Base-by-base conservation (phyloP, 2,888 invertebrate species). In the Taenaris catops region DNA sequence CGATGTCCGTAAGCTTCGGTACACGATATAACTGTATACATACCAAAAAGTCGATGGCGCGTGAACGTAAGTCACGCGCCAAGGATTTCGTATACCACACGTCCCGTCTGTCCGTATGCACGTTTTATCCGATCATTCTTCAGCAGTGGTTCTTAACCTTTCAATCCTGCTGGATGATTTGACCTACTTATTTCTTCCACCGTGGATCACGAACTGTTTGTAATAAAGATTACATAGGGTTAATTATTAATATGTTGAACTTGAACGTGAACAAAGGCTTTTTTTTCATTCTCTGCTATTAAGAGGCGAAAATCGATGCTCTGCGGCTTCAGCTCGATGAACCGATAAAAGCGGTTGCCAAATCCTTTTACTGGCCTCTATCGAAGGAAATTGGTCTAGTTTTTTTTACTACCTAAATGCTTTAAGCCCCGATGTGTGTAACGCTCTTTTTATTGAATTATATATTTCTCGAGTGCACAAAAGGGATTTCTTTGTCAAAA, bases 11-110 rank as follows among this genome's bases (percentile, higher is more conserved):
- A 68, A 70, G 70, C 65, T 63, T 60, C 53, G 55, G 32, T 33
- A 44, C 28, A 53, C 55, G 71, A 70, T 74, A 71, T 55, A 58
- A 59, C 10, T 23, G 25, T 26, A 38, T 35, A 43, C 74, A 81
- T 81, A 68, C 63, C 78, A 67, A 61, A 66, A 62, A 63, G 49
- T 58, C 78, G 65, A 79, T 80, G 67, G 61, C 68, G 78, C 81
- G 71, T 72, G 69, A 74, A 72, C 61, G 47, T 58, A 57, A 79
- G 83, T 80, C 81, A 81, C 83, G 83, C 75, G 76, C 70, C 69
- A 67, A 65, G 64, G 71, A 69, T 69, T 75, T 70, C 58, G 63
- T 63, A 65, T 59, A 21, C 63, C 71, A 69, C 72, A 75, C 73
- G 63, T 67, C 58, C 48, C 53, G 51, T 51, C 50, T 58, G 56